Evolutionary conservation across 2,888 invertebrate species (phyloP), one percentile per base, ranked within the genome.

Genomic region (Philereme vetulata): DNA sequence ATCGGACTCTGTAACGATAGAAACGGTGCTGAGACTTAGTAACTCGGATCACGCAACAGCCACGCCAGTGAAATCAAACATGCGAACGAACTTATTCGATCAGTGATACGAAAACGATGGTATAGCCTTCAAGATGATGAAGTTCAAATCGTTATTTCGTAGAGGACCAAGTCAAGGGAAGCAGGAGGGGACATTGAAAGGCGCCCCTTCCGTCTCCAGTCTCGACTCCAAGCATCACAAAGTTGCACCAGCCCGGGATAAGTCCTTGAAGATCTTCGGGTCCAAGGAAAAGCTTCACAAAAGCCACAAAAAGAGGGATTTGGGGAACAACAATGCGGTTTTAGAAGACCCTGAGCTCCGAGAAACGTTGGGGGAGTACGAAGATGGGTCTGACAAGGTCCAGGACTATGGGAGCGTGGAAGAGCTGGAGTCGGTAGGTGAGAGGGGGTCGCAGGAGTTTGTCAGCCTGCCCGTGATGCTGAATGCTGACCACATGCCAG

Each of bases 131-230:
- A 95, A 94, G 93, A 97, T 96, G 96, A 97, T 97, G 95, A 97
- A 97, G 94, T 95, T 97, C 92, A 97, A 97, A 94, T 96, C 97
- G 82, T 95, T 97, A 88, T 97, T 97, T 93, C 97, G 97, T 93
- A 96, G 97, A 95, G 96, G 96, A 81, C 96, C 95, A 84, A 93
- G 93, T 80, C 93, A 90, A 76, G 90, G 91, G 74, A 92, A 93
- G 78, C 90, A 92, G 84, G 85, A 93, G 82, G 61, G 61, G 58
- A 84, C 93, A 72, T 75, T 94, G 48, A 94, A 94, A 69, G 93
- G 94, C 67, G 94, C 95, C 42, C 94, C 95, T 5, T 95, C 95
- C 3, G 93, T 94, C 40, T 94, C 94, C 56, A 95, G 95, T 77
- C 88, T 95, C 72, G 95, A 95, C 77, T 93, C 93, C 50, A 94